Conservation (phyloP, 2,797 vertebrate species). For the Poeciliopsis presidionis region DNA sequence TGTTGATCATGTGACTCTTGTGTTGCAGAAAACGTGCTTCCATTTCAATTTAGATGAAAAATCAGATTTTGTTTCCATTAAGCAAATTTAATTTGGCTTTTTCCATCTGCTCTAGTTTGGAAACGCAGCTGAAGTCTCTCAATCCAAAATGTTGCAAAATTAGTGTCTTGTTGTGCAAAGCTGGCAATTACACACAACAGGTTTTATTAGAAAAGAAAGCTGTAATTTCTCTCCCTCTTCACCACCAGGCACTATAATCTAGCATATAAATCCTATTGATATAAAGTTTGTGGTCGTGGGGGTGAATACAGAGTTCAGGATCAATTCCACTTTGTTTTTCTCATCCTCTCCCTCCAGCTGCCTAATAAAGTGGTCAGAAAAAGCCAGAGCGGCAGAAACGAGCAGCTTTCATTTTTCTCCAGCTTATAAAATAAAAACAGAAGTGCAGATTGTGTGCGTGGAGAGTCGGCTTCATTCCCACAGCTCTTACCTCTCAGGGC, state of each 20-base stretch:
- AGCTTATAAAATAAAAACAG: slow-evolving; percentile 59
- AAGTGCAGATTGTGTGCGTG: slow-evolving; percentile 19
- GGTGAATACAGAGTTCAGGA: slow-evolving; percentile 23
- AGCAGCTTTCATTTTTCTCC: slow-evolving; percentile 17
- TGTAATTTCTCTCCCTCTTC: neutral
- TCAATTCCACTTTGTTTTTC: slow-evolving; percentile 69
- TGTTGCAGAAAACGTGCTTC: too few species aligned
- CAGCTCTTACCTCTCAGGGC: slow-evolving; percentile 81
- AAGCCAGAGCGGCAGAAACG: slow-evolving; percentile 39
- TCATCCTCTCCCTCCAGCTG: slow-evolving; percentile 73
- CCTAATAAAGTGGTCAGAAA: slow-evolving; percentile 77
- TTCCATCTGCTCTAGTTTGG: too few species aligned
- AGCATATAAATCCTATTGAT: neutral
- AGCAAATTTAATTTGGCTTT: too few species aligned
- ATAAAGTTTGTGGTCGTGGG: neutral
- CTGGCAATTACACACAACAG: neutral
- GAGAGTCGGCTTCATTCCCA: slow-evolving; percentile 31
- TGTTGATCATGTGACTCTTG: too few species aligned
- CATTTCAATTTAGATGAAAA: too few species aligned
- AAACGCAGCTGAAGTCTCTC: neutral
- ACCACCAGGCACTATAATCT: neutral
- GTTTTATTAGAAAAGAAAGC: neutral
- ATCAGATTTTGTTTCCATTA: too few species aligned
- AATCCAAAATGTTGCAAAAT: neutral
- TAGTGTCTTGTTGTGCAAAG: neutral